Evolutionary conservation across 2,888 invertebrate genomes (phyloP), one percentile per base, ranked within the genome.

Genomic region (Graphium colonna): DNA sequence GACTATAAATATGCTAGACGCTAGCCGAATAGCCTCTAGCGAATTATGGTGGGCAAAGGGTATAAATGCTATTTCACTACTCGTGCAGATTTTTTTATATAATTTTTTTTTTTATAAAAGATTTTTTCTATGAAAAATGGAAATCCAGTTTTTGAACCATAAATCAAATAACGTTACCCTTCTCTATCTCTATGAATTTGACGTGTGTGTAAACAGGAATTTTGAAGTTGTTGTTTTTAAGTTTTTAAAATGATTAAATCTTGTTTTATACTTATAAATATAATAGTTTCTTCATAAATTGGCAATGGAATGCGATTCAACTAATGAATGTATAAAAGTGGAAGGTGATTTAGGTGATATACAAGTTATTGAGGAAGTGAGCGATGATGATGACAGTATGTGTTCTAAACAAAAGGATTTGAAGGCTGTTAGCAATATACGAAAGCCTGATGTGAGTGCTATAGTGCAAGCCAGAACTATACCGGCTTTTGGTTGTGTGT

Each of bases 401-500:
- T 36, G 52, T 46, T 67, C 69, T 52, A 67, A 59, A 18, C 57
- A 62, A 52, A 60, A 51, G 33, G 65, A 59, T 41, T 57, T 55
- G 56, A 69, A 59, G 52, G 53, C 69, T 9, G 18, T 63, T 17
- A 71, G 68, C 17, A 15, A 16, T 41, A n/a, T 33, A 12, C 44
- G 16, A 15, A 50, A 50, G 1, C 12, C 40, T 15, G 10, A 46
- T 26, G 45, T 54, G 33, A 16, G 41, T 15, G 54, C 64, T 31
- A 10, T 75, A 45, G 64, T 79, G 36, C 73, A 75, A 16, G 61
- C 72, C 5, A 59, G 68, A 4, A 59, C 61, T 28, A 57, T 65
- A 10, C 73, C 80, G 7, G 69, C 73, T 2, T 73, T 92, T 61
- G 93, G 92, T 45, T 92, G 91, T 67, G 91, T 95, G 18, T 91